Evolutionary conservation across 1,140 invertebrate species (phyloP).

Genomic region (Venturia canescens): DNA sequence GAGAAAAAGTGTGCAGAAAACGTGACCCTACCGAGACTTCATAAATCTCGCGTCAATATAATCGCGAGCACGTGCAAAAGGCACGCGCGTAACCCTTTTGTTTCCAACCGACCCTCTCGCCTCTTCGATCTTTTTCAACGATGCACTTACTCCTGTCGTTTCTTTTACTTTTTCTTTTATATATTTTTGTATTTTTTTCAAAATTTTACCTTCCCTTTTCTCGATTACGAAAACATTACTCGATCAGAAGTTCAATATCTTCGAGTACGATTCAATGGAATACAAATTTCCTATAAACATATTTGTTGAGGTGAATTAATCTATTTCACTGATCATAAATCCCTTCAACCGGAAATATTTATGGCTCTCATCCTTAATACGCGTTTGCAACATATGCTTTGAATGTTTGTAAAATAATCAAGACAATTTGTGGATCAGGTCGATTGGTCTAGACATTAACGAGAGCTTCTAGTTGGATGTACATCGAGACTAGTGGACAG

Average conservation of each 20-base stretch:
- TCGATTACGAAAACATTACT: too few species aligned
- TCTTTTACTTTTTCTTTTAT: slow-evolving; percentile 11
- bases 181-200: neutral
- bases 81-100: slow-evolving; percentile 19
- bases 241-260: too few species aligned
- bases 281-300: too few species aligned
- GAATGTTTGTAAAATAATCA: neutral
- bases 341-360: neutral
- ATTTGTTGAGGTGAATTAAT: too few species aligned
- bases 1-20: slow-evolving; percentile 50
- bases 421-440: slow-evolving; percentile 18
- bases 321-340: too few species aligned
- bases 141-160: neutral
- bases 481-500: slow-evolving; percentile 44
- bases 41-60: slow-evolving; percentile 65
- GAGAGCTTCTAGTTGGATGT: slow-evolving; percentile 43
- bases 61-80: slow-evolving; percentile 49
- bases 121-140: neutral
- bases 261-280: too few species aligned
- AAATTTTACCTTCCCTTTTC: too few species aligned
- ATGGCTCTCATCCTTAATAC: neutral
- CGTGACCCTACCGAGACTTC: slow-evolving; percentile 60
- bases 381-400: neutral
- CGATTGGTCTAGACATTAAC: slow-evolving; percentile 49
- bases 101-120: slow-evolving; percentile 13